phyloP scores from a whole-genome alignment of 2,113 vertebrate species.

The Dascyllus trimaculatus region DNA sequence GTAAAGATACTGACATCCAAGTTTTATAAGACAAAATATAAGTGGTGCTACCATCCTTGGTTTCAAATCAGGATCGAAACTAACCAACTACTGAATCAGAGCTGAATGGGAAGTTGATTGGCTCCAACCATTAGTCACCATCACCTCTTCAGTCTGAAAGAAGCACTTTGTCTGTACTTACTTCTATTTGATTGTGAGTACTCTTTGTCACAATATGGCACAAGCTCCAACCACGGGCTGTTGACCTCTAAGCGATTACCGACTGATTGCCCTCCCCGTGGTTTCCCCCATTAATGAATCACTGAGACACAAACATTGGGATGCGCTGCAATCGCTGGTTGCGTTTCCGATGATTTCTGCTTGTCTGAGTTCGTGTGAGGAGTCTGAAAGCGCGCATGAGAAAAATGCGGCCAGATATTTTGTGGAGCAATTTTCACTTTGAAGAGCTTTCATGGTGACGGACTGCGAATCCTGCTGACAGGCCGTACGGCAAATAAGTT shows the following conservation, averaged over 20 bases:
- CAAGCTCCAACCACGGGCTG: conserved; percentile 26
- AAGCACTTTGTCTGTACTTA: conserved; percentile 30
- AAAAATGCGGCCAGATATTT: conserved; percentile 38
- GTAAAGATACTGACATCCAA: no score
- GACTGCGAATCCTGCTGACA: conserved; percentile 42
- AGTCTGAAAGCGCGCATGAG: conserved; percentile 2
- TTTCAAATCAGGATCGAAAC: neutral
- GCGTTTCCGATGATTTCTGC: conserved; percentile 26
- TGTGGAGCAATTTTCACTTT: conserved; percentile 25
- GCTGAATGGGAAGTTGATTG: conserved; percentile 45
- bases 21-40: neutral
- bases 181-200: conserved; percentile 65
- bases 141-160: conserved; percentile 21
- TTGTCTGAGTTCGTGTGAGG: conserved; percentile 7
- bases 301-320: conserved; percentile 4
- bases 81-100: neutral
- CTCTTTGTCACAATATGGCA: conserved; percentile 38
- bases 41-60: neutral
- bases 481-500: conserved; percentile 36
- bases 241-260: conserved; percentile 56
- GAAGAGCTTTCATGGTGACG: conserved; percentile 36
- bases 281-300: conserved; percentile 5
- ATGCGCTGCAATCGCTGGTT: neutral
- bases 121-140: conserved; percentile 37
- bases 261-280: conserved; percentile 55